Conservation (phyloP, 1,140 invertebrate genomes). For the Grapholita molesta region DNA sequence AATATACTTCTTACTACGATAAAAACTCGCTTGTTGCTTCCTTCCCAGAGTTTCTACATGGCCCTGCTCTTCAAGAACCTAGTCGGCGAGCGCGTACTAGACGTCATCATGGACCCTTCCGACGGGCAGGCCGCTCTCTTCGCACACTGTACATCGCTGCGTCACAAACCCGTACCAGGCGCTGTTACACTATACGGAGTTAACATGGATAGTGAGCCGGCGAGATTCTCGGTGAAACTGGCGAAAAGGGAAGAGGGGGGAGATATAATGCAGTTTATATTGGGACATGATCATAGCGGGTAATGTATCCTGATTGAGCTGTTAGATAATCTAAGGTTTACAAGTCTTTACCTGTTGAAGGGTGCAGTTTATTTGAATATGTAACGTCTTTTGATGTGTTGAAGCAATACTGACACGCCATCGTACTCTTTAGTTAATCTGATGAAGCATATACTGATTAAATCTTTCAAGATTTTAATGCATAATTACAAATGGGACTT, state of each 20-base stretch:
- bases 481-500: no score
- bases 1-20: no score
- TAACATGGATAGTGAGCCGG: conserved; percentile 59
- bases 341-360: neutral
- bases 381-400: no score
- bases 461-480: no score
- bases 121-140: conserved; percentile 44
- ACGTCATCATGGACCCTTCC: conserved; percentile 44
- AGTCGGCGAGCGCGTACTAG: conserved; percentile 59
- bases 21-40: neutral
- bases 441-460: no score
- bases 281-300: conserved; percentile 53
- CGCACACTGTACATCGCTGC: conserved; percentile 63
- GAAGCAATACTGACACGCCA: no score
- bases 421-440: no score
- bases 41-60: conserved; percentile 69
- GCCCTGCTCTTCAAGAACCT: conserved; percentile 66
- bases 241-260: conserved; percentile 55
- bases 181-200: conserved; percentile 58
- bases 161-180: conserved; percentile 46
- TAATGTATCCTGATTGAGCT: conserved; percentile 22
- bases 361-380: neutral
- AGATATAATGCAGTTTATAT: conserved; percentile 67
- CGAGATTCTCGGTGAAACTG: conserved; percentile 55
- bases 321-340: neutral